A percentile compares a stretch with the other conserved stretches of the same genome.
These are phyloP conservation scores for Kryptolebias ocellatus DNA, from an alignment of 2,797 vertebrate species.

Conservation along the genomic window DNA sequence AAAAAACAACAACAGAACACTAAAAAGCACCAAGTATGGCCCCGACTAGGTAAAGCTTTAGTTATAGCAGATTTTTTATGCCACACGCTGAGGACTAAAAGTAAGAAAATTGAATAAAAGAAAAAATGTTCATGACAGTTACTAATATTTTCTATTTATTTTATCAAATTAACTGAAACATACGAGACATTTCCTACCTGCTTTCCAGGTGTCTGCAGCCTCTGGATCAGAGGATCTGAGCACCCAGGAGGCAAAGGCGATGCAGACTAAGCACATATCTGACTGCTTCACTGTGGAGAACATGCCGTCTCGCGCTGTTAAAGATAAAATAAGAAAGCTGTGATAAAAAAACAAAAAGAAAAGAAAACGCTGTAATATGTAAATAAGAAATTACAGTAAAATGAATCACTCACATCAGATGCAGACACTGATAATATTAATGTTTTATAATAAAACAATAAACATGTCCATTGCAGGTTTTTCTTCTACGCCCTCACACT, in stretches of 20 bases:
- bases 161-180: background rate
- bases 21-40: too few species aligned
- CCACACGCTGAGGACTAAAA: background rate
- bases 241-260: slow-evolving; percentile 95
- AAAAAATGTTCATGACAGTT: too few species aligned
- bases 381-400: too few species aligned
- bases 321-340: background rate
- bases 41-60: too few species aligned
- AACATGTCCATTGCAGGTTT: background rate
- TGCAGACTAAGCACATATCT: slow-evolving; percentile 94
- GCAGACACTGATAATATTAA: background rate
- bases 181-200: slow-evolving; percentile 80
- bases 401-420: background rate
- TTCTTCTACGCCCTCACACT: background rate
- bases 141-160: background rate
- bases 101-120: background rate
- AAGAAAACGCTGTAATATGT: too few species aligned
- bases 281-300: slow-evolving; percentile 82
- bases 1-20: too few species aligned
- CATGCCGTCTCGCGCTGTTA: slow-evolving; percentile 69
- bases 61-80: too few species aligned
- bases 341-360: too few species aligned
- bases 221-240: slow-evolving; percentile 89
- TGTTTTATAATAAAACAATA: background rate
- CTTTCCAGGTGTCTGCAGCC: slow-evolving; percentile 92